Conservation (phyloP, 1,140 invertebrate genomes). For the Trachymyrmex cornetzi region DNA sequence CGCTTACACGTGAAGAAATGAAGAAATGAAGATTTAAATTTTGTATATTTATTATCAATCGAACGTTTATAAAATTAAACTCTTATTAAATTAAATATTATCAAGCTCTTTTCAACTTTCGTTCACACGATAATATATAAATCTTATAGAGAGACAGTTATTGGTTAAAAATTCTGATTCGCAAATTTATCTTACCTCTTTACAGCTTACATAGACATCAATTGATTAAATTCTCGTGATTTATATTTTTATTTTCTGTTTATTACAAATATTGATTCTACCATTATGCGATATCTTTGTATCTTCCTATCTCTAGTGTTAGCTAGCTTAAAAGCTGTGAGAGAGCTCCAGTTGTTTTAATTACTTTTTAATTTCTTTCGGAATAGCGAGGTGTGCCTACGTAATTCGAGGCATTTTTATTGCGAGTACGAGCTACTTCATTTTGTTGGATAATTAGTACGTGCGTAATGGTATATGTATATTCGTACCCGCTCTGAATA, state of each 20-base stretch:
- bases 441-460: slow-evolving; percentile 62
- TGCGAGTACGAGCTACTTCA: slow-evolving; percentile 65
- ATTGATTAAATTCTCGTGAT: slow-evolving; percentile 49
- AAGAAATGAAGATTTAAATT: neutral
- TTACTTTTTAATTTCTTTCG: slow-evolving; percentile 84
- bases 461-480: slow-evolving; percentile 67
- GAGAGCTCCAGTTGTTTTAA: slow-evolving; percentile 78
- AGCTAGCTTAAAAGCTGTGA: slow-evolving; percentile 16
- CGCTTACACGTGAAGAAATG: slow-evolving; percentile 11
- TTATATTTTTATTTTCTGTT: slow-evolving; percentile 57
- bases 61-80: neutral
- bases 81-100: neutral
- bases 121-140: neutral
- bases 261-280: slow-evolving; percentile 42
- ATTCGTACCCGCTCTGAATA: slow-evolving; percentile 67
- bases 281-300: slow-evolving; percentile 38
- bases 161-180: neutral
- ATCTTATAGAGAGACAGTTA: neutral
- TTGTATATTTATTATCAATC: neutral
- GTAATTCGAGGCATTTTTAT: slow-evolving; percentile 80
- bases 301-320: slow-evolving; percentile 14
- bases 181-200: neutral
- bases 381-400: slow-evolving; percentile 78
- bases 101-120: neutral
- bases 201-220: neutral